Percentiles rank a stretch among this genome's conserved stretches.
Conservation (phyloP, 2,113 vertebrate genomes). For the Poeciliopsis retropinna region DNA sequence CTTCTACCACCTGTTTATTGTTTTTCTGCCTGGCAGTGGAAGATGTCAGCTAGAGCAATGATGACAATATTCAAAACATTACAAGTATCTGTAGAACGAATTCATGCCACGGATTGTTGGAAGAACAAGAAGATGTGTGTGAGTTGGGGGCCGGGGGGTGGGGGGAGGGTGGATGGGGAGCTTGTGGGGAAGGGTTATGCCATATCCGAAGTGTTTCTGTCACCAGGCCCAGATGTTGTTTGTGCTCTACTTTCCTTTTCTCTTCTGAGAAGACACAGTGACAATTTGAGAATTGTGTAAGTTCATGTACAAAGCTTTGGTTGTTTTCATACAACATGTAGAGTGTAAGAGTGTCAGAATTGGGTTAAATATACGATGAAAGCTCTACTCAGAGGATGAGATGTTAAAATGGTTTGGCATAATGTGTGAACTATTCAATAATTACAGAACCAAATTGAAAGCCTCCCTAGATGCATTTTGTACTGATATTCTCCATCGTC, state of each 20-base stretch:
- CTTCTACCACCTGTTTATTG: constrained; percentile 61
- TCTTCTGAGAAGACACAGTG: constrained; percentile 61
- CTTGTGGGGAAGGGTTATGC: background rate
- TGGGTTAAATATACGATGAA: constrained; percentile 63
- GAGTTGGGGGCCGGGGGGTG: background rate
- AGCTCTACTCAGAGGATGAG: constrained; percentile 43
- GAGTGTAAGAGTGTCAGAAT: constrained; percentile 64
- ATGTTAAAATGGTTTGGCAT: constrained; percentile 36
- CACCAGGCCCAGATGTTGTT: constrained; percentile 66
- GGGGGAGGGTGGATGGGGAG: background rate
- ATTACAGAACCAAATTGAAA: constrained; percentile 24
- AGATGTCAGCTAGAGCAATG: constrained; percentile 59
- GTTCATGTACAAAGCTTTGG: constrained; percentile 54
- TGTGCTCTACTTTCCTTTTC: constrained; percentile 68
- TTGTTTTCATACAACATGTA: constrained; percentile 56
- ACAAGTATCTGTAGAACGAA: constrained; percentile 49
- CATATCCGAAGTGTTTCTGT: constrained; percentile 53
- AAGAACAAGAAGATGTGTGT: background rate
- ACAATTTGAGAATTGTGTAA: constrained; percentile 59
- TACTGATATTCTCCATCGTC: background rate
- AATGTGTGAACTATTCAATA: constrained; percentile 26
- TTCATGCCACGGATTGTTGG: constrained; percentile 22
- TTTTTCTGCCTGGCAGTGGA: constrained; percentile 54
- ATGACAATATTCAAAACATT: constrained; percentile 69
- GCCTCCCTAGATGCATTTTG: background rate